These are phyloP conservation scores for Salvelinus alpinus DNA, from an alignment of 2,113 vertebrate genomes.

Conservation along the genomic window DNA sequence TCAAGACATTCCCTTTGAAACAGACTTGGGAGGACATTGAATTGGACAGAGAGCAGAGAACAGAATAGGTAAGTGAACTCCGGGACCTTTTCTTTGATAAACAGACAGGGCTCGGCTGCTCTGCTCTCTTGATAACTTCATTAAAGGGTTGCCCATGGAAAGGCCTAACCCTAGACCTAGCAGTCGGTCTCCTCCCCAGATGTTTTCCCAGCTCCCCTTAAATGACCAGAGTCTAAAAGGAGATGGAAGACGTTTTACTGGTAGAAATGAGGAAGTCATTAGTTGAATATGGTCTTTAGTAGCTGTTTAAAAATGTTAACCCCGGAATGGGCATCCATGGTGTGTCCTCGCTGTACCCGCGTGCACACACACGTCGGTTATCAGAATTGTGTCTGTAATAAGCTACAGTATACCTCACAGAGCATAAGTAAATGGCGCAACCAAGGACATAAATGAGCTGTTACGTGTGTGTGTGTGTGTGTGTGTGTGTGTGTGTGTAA, in stretches of 20 bases:
- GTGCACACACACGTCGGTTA: neutral
- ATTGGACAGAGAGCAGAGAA: neutral
- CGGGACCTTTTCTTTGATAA: too few species aligned
- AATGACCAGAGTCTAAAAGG: slow-evolving; percentile 45
- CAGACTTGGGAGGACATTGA: neutral
- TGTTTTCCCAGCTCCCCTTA: slow-evolving; percentile 41
- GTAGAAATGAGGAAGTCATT: slow-evolving; percentile 71
- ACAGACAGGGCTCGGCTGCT: too few species aligned
- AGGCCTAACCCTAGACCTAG: slow-evolving; percentile 14
- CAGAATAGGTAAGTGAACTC: too few species aligned
- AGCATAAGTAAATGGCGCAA: too few species aligned
- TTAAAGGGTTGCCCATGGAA: slow-evolving; percentile 34
- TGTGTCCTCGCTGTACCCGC: slow-evolving; percentile 36
- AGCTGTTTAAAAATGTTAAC: slow-evolving; percentile 52
- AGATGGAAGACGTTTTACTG: slow-evolving; percentile 47
- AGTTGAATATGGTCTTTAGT: slow-evolving; percentile 47
- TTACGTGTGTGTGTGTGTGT: too few species aligned
- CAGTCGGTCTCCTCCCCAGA: slow-evolving; percentile 17
- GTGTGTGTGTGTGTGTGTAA: too few species aligned
- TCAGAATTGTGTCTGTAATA: neutral
- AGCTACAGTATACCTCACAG: too few species aligned
- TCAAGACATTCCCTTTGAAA: neutral
- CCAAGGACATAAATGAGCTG: too few species aligned
- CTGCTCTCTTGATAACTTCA: neutral
- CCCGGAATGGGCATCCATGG: slow-evolving; percentile 42